A percentile compares a stretch with the other conserved stretches of the same genome.
These are phyloP conservation scores for Montipora capricornis DNA, from an alignment of 64 coral and sea anemone species.

Conservation along the genomic window DNA sequence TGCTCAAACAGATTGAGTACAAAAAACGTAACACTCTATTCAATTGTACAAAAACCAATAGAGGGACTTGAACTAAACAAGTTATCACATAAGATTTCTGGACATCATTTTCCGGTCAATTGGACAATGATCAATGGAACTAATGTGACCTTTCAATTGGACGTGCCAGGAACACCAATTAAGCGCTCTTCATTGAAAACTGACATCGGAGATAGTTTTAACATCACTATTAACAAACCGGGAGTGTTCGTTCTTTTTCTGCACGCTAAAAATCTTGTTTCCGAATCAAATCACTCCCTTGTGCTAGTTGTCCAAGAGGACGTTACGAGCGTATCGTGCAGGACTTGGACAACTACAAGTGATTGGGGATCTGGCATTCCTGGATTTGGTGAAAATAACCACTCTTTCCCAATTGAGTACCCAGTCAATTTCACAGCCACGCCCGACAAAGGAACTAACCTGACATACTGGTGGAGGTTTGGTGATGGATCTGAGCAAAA, in stretches of 20 bases:
- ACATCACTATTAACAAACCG: neutral
- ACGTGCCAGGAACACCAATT: neutral
- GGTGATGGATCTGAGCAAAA: conserved; percentile 22
- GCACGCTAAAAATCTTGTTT: conserved; percentile 74
- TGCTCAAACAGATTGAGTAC: conserved; percentile 72
- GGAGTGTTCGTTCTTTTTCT: conserved; percentile 32
- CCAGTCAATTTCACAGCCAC: conserved; percentile 64
- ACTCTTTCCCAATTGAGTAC: conserved; percentile 76
- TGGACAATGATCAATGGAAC: conserved; percentile 80
- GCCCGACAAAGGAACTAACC: conserved; percentile 64
- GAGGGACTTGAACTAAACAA: conserved; percentile 9
- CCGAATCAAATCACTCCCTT: neutral
- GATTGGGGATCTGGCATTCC: conserved; percentile 55
- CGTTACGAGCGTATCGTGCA: conserved; percentile 34
- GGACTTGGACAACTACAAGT: conserved; percentile 55
- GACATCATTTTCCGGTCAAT: neutral
- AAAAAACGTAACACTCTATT: neutral
- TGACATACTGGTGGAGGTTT: conserved; percentile 59
- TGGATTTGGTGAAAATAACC: conserved; percentile 14
- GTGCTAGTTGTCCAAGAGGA: conserved; percentile 58
- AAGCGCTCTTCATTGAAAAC: conserved; percentile 37
- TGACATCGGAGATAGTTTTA: conserved; percentile 7
- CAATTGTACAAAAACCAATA: conserved; percentile 68
- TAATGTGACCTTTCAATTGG: conserved; percentile 72
- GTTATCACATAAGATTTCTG: conserved; percentile 42